Evolutionary conservation across 2,888 invertebrate genomes (phyloP), one percentile per base, ranked within the genome.

Genomic region (Tinea trinotella): DNA sequence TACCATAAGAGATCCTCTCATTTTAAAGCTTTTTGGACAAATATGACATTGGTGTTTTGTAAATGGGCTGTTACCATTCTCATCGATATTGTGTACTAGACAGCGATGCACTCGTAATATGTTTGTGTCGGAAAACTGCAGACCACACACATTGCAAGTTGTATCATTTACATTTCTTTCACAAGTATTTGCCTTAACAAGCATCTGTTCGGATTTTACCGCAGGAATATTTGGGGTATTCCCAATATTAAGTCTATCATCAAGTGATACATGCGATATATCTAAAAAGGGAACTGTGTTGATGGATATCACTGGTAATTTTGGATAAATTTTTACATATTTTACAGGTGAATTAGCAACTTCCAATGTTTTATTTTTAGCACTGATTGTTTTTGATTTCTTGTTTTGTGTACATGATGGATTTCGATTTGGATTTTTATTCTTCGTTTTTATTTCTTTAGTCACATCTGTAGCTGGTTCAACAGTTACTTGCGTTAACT

Each of bases 1-100:
- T 3, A 95, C 91, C 88, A 94, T 92, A 5, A 95, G 73, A 54
- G 93, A 93, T 4, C 94, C 94, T 60, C 91, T 87, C 91, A 93
- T 93, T 74, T 92, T 93, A 64, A 94, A 95, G 56, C 90, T 88
- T 74, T 94, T 93, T 0, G 92, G 88, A 66, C 95, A 95, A 56
- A 94, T 77, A 67, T 93, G 92, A 65, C 95, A 95, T 56, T 91
- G 88, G 64, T 90, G 91, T 61, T 83, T 80, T 19, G 87, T 87
- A 58, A 74, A 61, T 40, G 61, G 67, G 61, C 76, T 72, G 57
- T 69, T 70, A 13, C 69, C 61, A 59, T 71, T 72, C 56, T 78
- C 78, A 55, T 78, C 79, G 60, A 77, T 70, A 59, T 82, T 87
- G 65, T 92, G 94, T 52, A 93, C 89, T 54, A 94, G 70, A 64